Base-by-base conservation (phyloP, 1,140 invertebrate species). In the Palaemon carinicauda region DNA sequence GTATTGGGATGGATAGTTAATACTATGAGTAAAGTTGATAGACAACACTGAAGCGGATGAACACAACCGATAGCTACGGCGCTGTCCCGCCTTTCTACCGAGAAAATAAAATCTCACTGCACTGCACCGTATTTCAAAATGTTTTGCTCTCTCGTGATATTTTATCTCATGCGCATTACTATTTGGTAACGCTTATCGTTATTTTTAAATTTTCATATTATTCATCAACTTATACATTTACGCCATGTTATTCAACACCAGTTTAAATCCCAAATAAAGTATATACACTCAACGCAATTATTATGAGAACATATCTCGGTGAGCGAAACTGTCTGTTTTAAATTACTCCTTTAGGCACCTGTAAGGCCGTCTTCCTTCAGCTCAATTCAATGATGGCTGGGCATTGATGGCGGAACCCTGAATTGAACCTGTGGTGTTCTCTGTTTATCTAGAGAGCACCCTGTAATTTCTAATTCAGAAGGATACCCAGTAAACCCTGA, bases 351-450 rank as follows among this genome's bases (percentile, higher is more conserved):
- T 21, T 54, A 77, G 85, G 85, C 85, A 87, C 78, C 79, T 87
- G 78, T 81, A 80, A 69, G 79, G 71, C 80, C 74, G 78, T 78
- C 79, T 87, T 79, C 84, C 84, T 79, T 81, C 79, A 80, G 75
- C 79, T 80, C 85, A 81, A 81, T 82, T 87, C 85, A 87, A 87
- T 87, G 85, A 87, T 87, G 79, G 78, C 85, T 77, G 73, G 51
- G 31, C 80, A 75, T 77, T 87, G 80, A 87, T 87, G 80, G 78
- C 80, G 79, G 73, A 65, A 80, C 53, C 27, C 71, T 75, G 79
- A 81, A 82, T 77, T 87, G 79, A 21, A 27, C 65, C 54, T 81
- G 69, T 54, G 53, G 80, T 65, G 41, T 77, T 33, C 73, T 81
- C 75, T 17, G 33, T 71, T 52, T 77, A 54, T 56, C 33, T 79